A percentile compares a stretch with the other conserved stretches of the same genome.
phyloP scores from a whole-genome alignment of 2,888 invertebrate species.

The Drosophila putrida region DNA sequence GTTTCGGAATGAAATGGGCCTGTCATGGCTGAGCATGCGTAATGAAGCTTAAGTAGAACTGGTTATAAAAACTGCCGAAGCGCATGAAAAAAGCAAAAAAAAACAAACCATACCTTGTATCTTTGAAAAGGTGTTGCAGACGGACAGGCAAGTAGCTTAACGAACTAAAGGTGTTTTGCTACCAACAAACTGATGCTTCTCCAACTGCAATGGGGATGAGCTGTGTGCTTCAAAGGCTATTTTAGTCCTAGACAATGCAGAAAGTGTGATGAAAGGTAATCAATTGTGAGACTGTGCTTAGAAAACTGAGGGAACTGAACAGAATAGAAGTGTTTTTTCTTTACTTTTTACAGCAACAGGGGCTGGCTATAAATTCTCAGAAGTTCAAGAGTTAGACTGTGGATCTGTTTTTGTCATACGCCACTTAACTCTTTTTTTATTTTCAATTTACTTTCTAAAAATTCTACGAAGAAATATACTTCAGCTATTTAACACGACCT shows the following conservation, averaged over 20 bases:
- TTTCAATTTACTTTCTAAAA: too few species aligned
- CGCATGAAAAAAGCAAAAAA: conserved; percentile 17
- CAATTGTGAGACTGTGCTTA: not conserved
- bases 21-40: conserved; percentile 79
- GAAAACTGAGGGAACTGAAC: not conserved
- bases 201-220: conserved; percentile 11
- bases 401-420: too few species aligned
- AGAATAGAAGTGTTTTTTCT: not conserved
- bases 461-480: too few species aligned
- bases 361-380: too few species aligned
- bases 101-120: not conserved
- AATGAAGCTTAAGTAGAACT: conserved; percentile 79
- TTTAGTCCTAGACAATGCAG: conserved; percentile 19
- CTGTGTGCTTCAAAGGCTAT: conserved; percentile 1
- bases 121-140: conserved; percentile 27
- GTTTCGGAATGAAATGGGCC: conserved; percentile 61
- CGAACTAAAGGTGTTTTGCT: conserved; percentile 34
- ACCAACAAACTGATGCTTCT: conserved; percentile 13
- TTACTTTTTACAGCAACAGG: too few species aligned
- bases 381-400: too few species aligned
- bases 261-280: conserved; percentile 13
- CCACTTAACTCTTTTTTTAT: too few species aligned
- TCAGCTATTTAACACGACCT: too few species aligned
- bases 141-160: conserved; percentile 40
- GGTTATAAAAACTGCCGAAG: conserved; percentile 62